Percentiles rank a stretch among this genome's conserved stretches.
phyloP scores from a whole-genome alignment of 2,797 vertebrate genomes.

The Acropternis orthonyx region DNA sequence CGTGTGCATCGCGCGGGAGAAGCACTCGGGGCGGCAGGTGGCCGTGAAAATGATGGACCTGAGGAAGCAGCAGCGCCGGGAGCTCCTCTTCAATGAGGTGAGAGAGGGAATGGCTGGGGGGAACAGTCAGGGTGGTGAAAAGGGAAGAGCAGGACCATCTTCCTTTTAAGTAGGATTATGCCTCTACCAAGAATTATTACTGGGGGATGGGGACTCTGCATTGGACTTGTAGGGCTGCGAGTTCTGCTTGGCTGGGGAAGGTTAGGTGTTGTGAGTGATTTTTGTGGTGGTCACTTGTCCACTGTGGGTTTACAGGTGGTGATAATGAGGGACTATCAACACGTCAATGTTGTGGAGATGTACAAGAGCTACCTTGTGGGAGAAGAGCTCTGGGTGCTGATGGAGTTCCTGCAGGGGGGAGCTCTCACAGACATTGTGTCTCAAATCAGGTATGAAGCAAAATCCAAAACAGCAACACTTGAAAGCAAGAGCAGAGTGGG shows the following conservation, averaged over 20 bases:
- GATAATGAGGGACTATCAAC: conserved; percentile 99
- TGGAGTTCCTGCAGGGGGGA: conserved; percentile 98
- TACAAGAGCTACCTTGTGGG: conserved; percentile 97
- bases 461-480: fast-evolving
- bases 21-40: conserved; percentile 93
- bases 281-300: neutral
- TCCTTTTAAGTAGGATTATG: neutral
- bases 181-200: fast-evolving
- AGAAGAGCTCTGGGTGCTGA: conserved; percentile 98
- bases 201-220: fast-evolving
- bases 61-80: conserved; percentile 93
- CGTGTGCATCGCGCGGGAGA: conserved; percentile 94
- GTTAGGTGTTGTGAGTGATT: too few species aligned
- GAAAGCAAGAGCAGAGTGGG: neutral
- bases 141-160: neutral
- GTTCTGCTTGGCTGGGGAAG: neutral
- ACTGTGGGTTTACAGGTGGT: conserved; percentile 84
- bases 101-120: neutral
- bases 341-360: conserved; percentile 98
- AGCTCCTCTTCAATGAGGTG: conserved; percentile 98
- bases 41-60: conserved; percentile 99
- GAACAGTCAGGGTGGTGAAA: neutral
- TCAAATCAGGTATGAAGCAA: conserved; percentile 88
- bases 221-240: fast-evolving
- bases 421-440: conserved; percentile 98